Percentiles rank a stretch among this genome's conserved stretches.
Conservation (phyloP, 2,797 vertebrate genomes). For the Psittacula echo region DNA sequence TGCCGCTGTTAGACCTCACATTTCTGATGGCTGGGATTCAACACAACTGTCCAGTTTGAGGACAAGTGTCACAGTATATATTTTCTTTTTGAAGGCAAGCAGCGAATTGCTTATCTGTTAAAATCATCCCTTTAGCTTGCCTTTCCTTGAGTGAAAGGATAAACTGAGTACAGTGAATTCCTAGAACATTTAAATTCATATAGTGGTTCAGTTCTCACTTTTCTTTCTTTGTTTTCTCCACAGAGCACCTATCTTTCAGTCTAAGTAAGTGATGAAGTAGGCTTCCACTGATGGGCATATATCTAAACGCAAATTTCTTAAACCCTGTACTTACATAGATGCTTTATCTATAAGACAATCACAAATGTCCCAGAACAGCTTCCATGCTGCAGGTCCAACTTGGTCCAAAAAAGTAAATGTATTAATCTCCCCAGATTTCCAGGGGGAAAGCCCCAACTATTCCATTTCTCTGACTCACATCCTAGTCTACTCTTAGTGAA, state of each 20-base stretch:
- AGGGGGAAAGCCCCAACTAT: neutral
- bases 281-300: neutral
- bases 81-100: neutral
- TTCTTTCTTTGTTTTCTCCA: neutral
- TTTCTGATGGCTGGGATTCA: neutral
- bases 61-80: neutral
- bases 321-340: neutral
- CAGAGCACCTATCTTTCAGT: neutral
- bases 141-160: neutral
- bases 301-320: neutral
- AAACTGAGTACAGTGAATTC: neutral
- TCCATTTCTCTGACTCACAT: neutral
- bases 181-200: neutral
- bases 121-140: neutral
- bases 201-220: neutral
- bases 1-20: fast-evolving
- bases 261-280: neutral
- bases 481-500: neutral
- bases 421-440: neutral
- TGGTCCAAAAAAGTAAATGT: neutral
- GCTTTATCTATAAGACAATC: neutral
- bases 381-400: neutral
- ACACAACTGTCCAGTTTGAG: neutral
- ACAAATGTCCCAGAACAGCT: neutral
- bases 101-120: neutral